These are phyloP conservation scores for Lasioglossum lativentre DNA, from an alignment of 2,888 invertebrate species.

Conservation along the genomic window DNA sequence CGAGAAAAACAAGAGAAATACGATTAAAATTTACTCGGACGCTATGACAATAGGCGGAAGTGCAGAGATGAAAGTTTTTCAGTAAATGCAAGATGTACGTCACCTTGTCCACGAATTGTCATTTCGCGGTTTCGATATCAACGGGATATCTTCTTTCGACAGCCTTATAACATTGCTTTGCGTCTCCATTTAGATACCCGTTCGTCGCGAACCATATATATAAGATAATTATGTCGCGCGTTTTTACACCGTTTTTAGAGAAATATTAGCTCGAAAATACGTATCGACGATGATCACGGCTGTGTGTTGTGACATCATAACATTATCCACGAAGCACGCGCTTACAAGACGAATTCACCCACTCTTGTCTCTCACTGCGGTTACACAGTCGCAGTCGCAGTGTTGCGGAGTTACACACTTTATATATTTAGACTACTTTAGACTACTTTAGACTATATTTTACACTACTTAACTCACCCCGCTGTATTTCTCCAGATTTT, in stretches of 20 bases:
- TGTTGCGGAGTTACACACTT: not conserved
- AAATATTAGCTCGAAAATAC: slow-evolving; percentile 27
- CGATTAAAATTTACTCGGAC: not conserved
- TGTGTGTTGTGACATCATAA: slow-evolving; percentile 65
- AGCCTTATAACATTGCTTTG: slow-evolving; percentile 86
- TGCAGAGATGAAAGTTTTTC: slow-evolving; percentile 16
- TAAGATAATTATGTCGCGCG: slow-evolving; percentile 40
- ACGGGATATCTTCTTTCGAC: slow-evolving; percentile 89
- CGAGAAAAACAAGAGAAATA: not conserved
- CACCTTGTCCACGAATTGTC: slow-evolving; percentile 88
- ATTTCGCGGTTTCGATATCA: slow-evolving; percentile 88
- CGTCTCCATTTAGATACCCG: slow-evolving; percentile 80
- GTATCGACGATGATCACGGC: slow-evolving; percentile 28
- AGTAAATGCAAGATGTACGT: slow-evolving; percentile 77
- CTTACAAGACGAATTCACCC: slow-evolving; percentile 46
- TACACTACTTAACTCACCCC: not conserved
- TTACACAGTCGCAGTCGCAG: not conserved
- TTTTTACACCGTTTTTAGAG: slow-evolving; percentile 1
- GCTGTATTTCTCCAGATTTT: not conserved
- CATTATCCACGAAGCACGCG: slow-evolving; percentile 47
- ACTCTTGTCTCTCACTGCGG: not conserved
- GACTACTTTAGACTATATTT: too few species aligned
- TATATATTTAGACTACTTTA: too few species aligned
- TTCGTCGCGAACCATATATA: slow-evolving; percentile 51
- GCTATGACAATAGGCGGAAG: not conserved